These are phyloP conservation scores for Schizothorax lantsangensis DNA, from an alignment of 2,797 vertebrate genomes.

Conservation along the genomic window DNA sequence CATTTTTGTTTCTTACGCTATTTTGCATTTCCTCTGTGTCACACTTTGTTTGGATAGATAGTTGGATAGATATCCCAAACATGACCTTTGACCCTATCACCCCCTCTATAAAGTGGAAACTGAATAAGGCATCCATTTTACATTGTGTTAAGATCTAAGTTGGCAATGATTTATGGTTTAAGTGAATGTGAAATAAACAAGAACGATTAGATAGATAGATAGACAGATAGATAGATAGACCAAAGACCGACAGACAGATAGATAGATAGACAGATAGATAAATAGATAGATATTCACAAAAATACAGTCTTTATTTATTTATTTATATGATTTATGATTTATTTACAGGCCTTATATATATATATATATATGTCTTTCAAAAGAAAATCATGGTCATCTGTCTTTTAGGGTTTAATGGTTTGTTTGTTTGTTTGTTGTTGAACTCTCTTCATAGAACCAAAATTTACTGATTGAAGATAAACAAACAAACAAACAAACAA, in stretches of 20 bases:
- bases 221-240: not conserved
- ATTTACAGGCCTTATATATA: not conserved
- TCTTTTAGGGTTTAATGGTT: not conserved
- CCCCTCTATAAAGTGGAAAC: not conserved
- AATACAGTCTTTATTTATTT: not conserved
- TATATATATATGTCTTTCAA: not conserved
- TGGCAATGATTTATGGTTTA: no score
- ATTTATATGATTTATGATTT: not conserved
- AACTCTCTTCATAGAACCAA: not conserved
- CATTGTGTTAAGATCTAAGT: not conserved
- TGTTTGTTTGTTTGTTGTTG: not conserved
- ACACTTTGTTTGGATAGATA: not conserved
- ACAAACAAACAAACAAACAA: not conserved
- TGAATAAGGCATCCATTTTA: not conserved
- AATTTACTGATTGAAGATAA: not conserved
- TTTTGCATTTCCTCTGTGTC: not conserved
- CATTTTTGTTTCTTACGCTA: not conserved
- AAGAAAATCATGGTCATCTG: not conserved
- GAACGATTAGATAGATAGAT: not conserved
- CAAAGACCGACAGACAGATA: not conserved
- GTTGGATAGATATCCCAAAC: not conserved
- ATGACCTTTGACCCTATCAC: not conserved
- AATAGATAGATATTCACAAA: not conserved
- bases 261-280: not conserved
- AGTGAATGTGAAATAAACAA: no score